Evolutionary conservation across 2,113 vertebrate species (phyloP), one percentile per base, ranked within the genome.

Genomic region (Ranitomeya imitator): DNA sequence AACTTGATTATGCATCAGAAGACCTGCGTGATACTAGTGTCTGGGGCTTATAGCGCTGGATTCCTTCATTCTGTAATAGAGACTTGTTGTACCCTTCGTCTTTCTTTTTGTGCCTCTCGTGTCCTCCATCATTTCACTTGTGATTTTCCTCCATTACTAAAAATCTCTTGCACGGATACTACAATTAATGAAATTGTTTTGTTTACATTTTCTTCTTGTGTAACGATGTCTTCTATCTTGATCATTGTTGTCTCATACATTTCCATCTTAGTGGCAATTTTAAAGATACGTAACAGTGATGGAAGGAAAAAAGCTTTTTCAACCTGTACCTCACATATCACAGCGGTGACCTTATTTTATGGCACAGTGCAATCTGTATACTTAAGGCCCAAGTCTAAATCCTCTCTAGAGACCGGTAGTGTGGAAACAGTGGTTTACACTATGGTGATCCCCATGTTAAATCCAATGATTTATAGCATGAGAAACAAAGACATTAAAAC

Each of bases 111-210:
- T 83, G 87, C 89, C 6, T 81, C 83, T 26, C 92, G 90, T 26
- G 2, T 85, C 16, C 90, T 92, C 26, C 90, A 92, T 16, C 91
- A 92, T 74, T 93, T 91, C 59, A 92, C 93, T 67, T 92, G 91
- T 88, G 89, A 93, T 18, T 86, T 89, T 6, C 90, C 91, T 0
- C 92, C 90, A 0, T 90, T 93, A 13, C 80, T 92, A n/a, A 92
- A 90, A 59, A 7, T 92, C 79, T 91, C 91, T 0, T 92, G 91
- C 69, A 89, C 89, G 0, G 90, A 92, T 23, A 90, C 87, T 55
- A 63, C 60, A 1, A 90, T 90, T n/a, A 93, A 92, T 60, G 88
- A 93, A 83, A 78, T 88, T 23, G 84, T 91, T n/a, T 60, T 92
- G 0, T 61, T 86, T 19, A 76, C 77, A 6, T 61, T 76, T 57